phyloP scores from a whole-genome alignment of 92 coral and sea anemone species.

The Metridium senile region DNA sequence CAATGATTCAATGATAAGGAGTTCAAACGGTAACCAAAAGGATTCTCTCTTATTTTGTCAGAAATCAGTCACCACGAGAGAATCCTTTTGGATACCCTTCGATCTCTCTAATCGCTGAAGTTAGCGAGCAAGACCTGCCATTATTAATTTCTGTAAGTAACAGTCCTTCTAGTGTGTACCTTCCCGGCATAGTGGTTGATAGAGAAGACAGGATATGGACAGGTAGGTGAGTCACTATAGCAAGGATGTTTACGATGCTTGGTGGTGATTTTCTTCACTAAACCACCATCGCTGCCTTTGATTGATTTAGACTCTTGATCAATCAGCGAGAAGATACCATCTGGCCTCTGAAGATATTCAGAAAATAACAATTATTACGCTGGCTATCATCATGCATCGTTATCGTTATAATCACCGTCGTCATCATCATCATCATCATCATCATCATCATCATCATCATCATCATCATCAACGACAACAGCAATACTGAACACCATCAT shows the following conservation, averaged over 20 bases:
- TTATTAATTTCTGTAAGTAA: no score
- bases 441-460: constrained; percentile 2
- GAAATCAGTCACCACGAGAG: no score
- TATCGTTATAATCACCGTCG: neutral
- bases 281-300: constrained; percentile 43
- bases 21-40: no score
- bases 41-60: no score
- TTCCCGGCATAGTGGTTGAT: constrained; percentile 48
- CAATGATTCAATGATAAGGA: no score
- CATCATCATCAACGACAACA: neutral
- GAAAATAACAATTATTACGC: neutral
- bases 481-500: neutral
- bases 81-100: no score
- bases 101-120: no score
- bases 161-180: neutral
- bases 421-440: neutral
- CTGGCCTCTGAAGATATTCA: constrained; percentile 35
- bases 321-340: constrained; percentile 42
- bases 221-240: constrained; percentile 29
- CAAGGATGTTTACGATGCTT: constrained; percentile 49
- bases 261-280: constrained; percentile 60
- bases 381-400: neutral
- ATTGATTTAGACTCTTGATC: constrained; percentile 36
- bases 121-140: no score
- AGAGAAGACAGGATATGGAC: constrained; percentile 48